phyloP scores from a whole-genome alignment of 2,888 invertebrate genomes.

The Luperina nickerlii region DNA sequence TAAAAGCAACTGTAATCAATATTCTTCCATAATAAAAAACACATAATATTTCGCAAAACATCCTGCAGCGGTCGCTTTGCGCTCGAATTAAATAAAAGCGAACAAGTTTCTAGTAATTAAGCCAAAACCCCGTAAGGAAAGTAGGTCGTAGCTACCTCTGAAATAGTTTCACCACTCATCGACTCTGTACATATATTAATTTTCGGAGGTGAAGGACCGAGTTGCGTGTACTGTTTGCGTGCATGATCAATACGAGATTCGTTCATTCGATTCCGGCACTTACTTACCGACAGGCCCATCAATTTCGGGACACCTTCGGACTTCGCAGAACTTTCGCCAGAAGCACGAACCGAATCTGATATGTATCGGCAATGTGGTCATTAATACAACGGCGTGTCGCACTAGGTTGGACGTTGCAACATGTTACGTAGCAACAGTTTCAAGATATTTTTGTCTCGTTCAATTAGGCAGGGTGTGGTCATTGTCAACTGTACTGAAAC shows the following conservation, averaged over 20 bases:
- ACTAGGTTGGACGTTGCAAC: slow-evolving; percentile 61
- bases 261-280: slow-evolving; percentile 84
- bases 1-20: slow-evolving; percentile 5
- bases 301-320: slow-evolving; percentile 85
- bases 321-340: slow-evolving; percentile 87
- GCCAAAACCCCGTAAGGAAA: slow-evolving; percentile 71
- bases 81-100: slow-evolving; percentile 63
- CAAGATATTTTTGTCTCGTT: slow-evolving; percentile 46
- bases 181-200: slow-evolving; percentile 64
- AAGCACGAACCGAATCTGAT: slow-evolving; percentile 80
- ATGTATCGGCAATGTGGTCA: slow-evolving; percentile 75
- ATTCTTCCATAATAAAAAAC: slow-evolving; percentile 21
- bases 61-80: slow-evolving; percentile 46
- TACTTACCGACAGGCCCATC: slow-evolving; percentile 81
- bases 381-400: slow-evolving; percentile 69
- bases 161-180: slow-evolving; percentile 77
- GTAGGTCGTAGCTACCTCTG: slow-evolving; percentile 70
- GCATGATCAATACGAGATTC: slow-evolving; percentile 79
- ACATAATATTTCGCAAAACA: slow-evolving; percentile 52
- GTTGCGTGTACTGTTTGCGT: slow-evolving; percentile 82
- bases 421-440: slow-evolving; percentile 52
- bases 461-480: slow-evolving; percentile 57
- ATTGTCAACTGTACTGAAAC: slow-evolving; percentile 57
- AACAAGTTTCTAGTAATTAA: slow-evolving; percentile 71
- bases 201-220: slow-evolving; percentile 79